A percentile compares a stretch with the other conserved stretches of the same genome.
Conservation (phyloP, 1,140 invertebrate genomes). For the Sarcophaga bullata region DNA sequence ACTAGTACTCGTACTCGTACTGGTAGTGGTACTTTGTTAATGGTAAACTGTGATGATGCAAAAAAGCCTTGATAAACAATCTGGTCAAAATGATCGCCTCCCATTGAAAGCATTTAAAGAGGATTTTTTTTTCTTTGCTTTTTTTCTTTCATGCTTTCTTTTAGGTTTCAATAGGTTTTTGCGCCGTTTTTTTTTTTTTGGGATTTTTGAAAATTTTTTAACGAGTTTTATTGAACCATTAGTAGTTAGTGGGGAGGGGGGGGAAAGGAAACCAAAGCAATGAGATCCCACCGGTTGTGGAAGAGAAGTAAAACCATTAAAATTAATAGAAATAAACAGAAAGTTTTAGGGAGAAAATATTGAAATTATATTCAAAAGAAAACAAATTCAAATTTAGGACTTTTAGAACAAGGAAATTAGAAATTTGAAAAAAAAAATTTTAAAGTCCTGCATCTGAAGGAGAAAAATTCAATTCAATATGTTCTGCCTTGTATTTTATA, state of each 20-base stretch:
- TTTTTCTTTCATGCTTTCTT: not conserved
- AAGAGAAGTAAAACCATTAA: not conserved
- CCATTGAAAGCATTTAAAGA: constrained; percentile 4
- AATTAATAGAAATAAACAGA: not conserved
- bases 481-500: no score
- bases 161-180: not conserved
- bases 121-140: not conserved
- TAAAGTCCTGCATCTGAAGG: no score
- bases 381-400: no score
- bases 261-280: not conserved
- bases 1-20: no score
- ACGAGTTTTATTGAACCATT: no score
- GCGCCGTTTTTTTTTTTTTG: not conserved
- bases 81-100: constrained; percentile 12
- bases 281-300: not conserved
- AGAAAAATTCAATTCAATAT: no score
- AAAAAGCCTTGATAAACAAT: constrained; percentile 23
- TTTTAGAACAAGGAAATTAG: no score
- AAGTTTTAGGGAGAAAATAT: no score
- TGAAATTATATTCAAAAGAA: no score
- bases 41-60: constrained; percentile 7
- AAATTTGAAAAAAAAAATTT: no score
- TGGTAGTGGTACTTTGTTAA: not conserved
- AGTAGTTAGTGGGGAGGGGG: no score
- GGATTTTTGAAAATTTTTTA: not conserved